Evolutionary conservation across 2,113 vertebrate species (phyloP), one percentile per base, ranked within the genome.

Genomic region (Centrocercus urophasianus): DNA sequence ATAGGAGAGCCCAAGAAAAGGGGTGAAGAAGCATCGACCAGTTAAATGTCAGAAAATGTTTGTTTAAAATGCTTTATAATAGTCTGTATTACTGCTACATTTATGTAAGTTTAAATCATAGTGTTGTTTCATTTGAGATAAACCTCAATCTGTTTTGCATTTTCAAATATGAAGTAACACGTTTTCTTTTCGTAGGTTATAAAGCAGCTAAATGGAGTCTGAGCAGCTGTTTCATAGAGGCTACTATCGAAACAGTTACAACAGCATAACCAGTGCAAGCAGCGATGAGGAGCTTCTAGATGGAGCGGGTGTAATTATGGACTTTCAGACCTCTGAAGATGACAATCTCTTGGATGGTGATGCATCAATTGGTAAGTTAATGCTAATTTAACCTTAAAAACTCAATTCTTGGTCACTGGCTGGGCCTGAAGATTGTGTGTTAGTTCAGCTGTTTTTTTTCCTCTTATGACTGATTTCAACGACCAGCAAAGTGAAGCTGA

Each of bases 291-390:
- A 99, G 92, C 98, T 99, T 95, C 98, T 99, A 97, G 99, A 99
- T 98, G 99, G 99, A 95, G 98, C 99, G 90, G 99, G 99, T 65
- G 98, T 98, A 82, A 98, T 99, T 96, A 99, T 99, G 99, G 99
- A 99, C 98, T 99, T 99, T 96, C 99, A 99, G 96, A 99, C 99
- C 83, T 99, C 99, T n/a, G 99, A 99, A 96, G 99, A 99, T 92
- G 99, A 99, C 98, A 99, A 99, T 97, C 98, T 99, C 88, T 97
- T 99, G 93, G 99, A 99, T 92, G 99, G 99, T 85, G 99, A 99
- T 89, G 98, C 98, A 93, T 98, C 98, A 17, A 97, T 98, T 97
- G 99, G 99, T 99, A 98, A 98, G 98, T 97, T 70, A 78, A 60
- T 79, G 59, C 34, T 65, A 18, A 21, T 66, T 82, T 91, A 32